A percentile compares a stretch with the other conserved stretches of the same genome.
phyloP scores from a whole-genome alignment of 2,888 invertebrate species.

The Arenicola marina region DNA sequence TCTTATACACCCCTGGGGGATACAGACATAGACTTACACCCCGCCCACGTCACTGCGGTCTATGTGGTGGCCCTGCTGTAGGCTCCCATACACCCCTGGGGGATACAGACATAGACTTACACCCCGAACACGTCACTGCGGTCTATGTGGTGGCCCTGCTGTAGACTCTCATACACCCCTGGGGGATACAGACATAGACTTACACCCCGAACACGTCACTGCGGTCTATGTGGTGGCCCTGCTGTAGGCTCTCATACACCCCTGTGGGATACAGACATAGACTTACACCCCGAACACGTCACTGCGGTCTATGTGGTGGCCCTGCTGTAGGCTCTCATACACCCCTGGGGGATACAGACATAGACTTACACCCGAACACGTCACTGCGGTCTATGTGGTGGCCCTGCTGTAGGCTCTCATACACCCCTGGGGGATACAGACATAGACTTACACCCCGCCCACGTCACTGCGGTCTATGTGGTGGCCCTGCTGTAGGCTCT shows the following conservation, averaged over 20 bases:
- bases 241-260: conserved; percentile 67
- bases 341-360: no score
- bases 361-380: no score
- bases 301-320: conserved; percentile 66
- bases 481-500: conserved; percentile 68
- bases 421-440: no score
- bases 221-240: conserved; percentile 66
- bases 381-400: conserved; percentile 68
- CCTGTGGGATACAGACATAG: no score
- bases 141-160: conserved; percentile 67
- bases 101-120: no score
- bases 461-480: conserved; percentile 70
- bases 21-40: no score
- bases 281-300: conserved; percentile 75
- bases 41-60: conserved; percentile 71
- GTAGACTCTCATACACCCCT: conserved; percentile 66
- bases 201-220: conserved; percentile 73
- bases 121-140: conserved; percentile 71
- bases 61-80: conserved; percentile 68
- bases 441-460: no score
- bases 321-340: conserved; percentile 68
- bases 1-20: conserved; percentile 63
- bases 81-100: conserved; percentile 64
- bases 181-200: no score
- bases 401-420: conserved; percentile 68